Base-by-base conservation (phyloP, 2,888 invertebrate genomes). In the Volucella zonaria region DNA sequence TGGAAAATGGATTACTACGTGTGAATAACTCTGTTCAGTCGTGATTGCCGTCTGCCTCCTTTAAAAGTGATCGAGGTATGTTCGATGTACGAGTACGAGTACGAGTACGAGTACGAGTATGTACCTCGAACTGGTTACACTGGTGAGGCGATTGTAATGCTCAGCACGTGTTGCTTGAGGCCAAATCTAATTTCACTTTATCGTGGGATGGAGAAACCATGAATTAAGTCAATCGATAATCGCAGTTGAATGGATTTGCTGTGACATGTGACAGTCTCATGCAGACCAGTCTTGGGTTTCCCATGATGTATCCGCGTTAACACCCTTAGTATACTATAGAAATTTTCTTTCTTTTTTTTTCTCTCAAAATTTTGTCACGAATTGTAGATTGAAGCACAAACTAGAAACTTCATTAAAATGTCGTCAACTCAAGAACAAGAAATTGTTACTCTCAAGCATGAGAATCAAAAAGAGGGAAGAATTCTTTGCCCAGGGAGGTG, bases 111-210 rank as follows among this genome's bases (percentile, higher is more conserved):
- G 31, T 31, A 31, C 6, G 31, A 23, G 4, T 31, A 31, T 31
- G 31, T 31, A 31, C 31, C 31, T 3, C 31, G 6, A 31, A 6
- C 6, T 31, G 31, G 31, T 31, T 6, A 31, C 6, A 31, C 31
- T 31, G 6, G 0, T 6, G 31, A 31, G 31, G 31, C 31, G 6
- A 31, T 75, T 71, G 47, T 42, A 71, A 82, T 78, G 54, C 78
- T 12, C 3, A 68, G 73, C 82, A 78, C 82, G 82, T 74, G 59
- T 38, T 40, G 23, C 47, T 51, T 67, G 64, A 67, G 78, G 67
- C 62, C 71, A 82, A 71, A 45, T 62, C 56, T 59, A 73, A 82
- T 78, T 78, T 82, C 78, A 23, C 82, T 82, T 76, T 56, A 54
- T 59, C 52, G 12, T 54, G 54, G 40, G 42, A 42, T 62, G 56